Evolutionary conservation across 1,140 invertebrate genomes (phyloP).

Genomic region (Drosophila orena): DNA sequence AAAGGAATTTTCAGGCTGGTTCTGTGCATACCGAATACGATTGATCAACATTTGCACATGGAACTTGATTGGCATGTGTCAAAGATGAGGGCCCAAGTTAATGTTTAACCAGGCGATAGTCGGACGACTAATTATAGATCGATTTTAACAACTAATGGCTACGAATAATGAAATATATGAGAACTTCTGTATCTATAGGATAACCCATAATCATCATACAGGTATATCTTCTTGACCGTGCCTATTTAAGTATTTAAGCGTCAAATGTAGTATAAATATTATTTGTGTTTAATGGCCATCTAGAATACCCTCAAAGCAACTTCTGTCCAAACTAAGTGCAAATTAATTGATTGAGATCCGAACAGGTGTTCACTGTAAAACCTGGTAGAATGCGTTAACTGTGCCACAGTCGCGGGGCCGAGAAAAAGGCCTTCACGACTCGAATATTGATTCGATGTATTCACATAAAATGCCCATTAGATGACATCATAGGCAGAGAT

Average conservation of each 20-base stretch:
- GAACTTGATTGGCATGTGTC: slow-evolving; percentile 32
- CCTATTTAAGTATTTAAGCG: no score
- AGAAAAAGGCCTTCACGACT: slow-evolving; percentile 21
- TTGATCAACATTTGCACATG: slow-evolving; percentile 37
- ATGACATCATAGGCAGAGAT: slow-evolving; percentile 41
- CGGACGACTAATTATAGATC: neutral
- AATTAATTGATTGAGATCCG: slow-evolving; percentile 27
- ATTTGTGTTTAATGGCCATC: no score
- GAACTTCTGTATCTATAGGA: no score
- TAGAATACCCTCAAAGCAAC: neutral
- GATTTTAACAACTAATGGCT: no score
- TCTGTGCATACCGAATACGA: slow-evolving; percentile 23
- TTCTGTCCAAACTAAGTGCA: neutral
- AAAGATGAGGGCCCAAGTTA: slow-evolving; percentile 1
- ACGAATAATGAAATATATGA: no score
- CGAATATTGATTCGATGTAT: slow-evolving; percentile 35
- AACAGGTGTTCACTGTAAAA: slow-evolving; percentile 25
- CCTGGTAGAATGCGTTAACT: slow-evolving; percentile 20
- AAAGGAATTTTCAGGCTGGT: neutral
- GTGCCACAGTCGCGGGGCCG: slow-evolving; percentile 5
- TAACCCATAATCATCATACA: no score
- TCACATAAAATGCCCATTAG: slow-evolving; percentile 38
- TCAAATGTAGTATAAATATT: no score
- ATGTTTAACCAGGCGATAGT: slow-evolving; percentile 10
- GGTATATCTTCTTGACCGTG: no score